Evolutionary conservation across 1,140 invertebrate species (phyloP), one percentile per base, ranked within the genome.

Genomic region (Trichoplusia ni): DNA sequence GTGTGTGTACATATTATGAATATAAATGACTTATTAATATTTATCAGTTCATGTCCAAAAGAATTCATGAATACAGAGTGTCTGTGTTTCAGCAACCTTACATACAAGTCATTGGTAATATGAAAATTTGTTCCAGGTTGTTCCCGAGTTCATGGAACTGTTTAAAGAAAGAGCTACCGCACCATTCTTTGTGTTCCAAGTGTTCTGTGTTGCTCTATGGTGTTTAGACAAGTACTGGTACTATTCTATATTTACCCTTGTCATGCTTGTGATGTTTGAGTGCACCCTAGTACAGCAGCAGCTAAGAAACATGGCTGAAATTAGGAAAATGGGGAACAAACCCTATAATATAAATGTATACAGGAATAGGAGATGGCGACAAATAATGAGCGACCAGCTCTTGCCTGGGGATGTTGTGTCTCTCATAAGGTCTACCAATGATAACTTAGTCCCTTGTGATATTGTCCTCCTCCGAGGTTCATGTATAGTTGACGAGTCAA

Each of bases 311-410:
- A 99, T 99, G 97, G 95, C 97, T n/a, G 98, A 99, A 91, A 99
- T 99, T 71, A 92, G 98, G n/a, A 98, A 99, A 91, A 99, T 99
- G 99, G 99, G 98, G 11, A 99, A 98, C 73, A 98, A 98, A 90
- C 97, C 98, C 0, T 99, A 98, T 82, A 93, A 94, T 61, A 96
- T 99, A 69, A 95, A 98, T 93, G 98, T 97, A 0, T 99, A 99
- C 81, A 94, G 99, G 73, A 97, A 97, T 82, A 93, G 96, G 75
- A 94, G 97, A 85, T 99, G 99, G 99, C 92, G 97, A 35, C 93
- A 94, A 42, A 94, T 99, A 29, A 92, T 95, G 62, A 97, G 95
- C 67, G 95, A 98, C 90, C 95, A 99, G 77, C 89, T 99, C 19
- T 89, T 99, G 42, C 98, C 98, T 3, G 99, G 99, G 23, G 99